Conservation (phyloP, 2,113 vertebrate genomes). For the Stictonetta naevosa region DNA sequence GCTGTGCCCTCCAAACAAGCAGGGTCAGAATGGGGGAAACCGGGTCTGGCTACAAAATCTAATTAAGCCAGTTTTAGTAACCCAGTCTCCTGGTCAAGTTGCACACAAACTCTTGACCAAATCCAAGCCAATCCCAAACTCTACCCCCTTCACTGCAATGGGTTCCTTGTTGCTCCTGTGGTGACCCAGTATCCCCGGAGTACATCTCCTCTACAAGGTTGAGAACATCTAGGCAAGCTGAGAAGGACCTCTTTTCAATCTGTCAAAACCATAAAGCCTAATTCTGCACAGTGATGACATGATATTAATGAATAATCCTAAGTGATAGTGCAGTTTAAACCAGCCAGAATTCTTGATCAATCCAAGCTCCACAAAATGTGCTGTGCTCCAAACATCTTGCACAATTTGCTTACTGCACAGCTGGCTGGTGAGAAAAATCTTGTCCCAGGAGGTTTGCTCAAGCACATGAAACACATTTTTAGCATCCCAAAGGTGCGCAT, state of each 20-base stretch:
- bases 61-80: neutral
- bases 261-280: neutral
- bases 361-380: neutral
- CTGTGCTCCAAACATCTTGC: neutral
- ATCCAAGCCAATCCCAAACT: neutral
- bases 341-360: neutral
- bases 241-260: neutral
- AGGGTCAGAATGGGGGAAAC: neutral
- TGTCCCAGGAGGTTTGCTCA: conserved; percentile 7
- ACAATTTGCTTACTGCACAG: conserved; percentile 21
- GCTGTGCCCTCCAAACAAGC: neutral
- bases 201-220: neutral
- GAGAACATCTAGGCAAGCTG: neutral
- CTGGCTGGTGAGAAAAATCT: conserved; percentile 34
- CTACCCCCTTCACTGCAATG: neutral
- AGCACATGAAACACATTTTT: conserved; percentile 22
- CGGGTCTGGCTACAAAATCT: neutral
- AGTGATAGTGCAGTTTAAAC: neutral
- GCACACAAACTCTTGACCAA: neutral
- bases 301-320: neutral
- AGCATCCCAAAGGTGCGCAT: conserved; percentile 17
- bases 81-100: neutral
- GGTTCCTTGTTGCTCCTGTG: neutral
- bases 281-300: neutral
- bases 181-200: neutral